Percentiles rank a stretch among this genome's conserved stretches.
Conservation (phyloP, 2,113 vertebrate species). For the Odobenus rosmarus region DNA sequence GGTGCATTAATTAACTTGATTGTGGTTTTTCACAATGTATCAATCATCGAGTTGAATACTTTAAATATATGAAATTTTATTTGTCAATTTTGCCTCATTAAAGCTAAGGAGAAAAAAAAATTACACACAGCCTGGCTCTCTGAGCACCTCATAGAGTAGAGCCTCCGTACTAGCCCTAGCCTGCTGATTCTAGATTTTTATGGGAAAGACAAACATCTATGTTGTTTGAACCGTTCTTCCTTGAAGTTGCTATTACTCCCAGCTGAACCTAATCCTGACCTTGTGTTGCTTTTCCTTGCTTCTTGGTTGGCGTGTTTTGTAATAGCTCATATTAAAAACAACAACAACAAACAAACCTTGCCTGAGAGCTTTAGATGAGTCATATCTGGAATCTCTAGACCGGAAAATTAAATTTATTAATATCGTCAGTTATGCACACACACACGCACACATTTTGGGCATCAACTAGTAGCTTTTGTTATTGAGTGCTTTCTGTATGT, state of each 20-base stretch:
- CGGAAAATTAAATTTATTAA: slow-evolving; percentile 18
- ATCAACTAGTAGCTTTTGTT: neutral
- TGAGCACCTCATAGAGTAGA: neutral
- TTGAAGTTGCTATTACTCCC: neutral
- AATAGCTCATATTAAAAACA: neutral
- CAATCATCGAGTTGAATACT: neutral
- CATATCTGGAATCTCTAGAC: slow-evolving; percentile 21
- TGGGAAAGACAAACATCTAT: neutral
- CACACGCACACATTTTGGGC: neutral
- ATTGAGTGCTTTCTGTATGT: neutral
- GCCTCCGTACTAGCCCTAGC: neutral
- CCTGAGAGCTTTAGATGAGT: neutral
- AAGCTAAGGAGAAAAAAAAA: neutral
- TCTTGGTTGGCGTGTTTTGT: neutral
- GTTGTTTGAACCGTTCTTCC: neutral
- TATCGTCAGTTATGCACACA: neutral
- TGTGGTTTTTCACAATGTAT: neutral
- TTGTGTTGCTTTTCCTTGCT: neutral
- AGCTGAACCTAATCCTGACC: neutral
- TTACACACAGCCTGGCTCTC: neutral
- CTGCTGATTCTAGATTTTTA: neutral
- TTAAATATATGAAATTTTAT: neutral
- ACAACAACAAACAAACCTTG: neutral
- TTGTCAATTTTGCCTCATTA: neutral
- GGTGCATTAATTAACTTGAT: neutral